Conservation (phyloP, 1,140 invertebrate species). For the Drosophila nikananu region DNA sequence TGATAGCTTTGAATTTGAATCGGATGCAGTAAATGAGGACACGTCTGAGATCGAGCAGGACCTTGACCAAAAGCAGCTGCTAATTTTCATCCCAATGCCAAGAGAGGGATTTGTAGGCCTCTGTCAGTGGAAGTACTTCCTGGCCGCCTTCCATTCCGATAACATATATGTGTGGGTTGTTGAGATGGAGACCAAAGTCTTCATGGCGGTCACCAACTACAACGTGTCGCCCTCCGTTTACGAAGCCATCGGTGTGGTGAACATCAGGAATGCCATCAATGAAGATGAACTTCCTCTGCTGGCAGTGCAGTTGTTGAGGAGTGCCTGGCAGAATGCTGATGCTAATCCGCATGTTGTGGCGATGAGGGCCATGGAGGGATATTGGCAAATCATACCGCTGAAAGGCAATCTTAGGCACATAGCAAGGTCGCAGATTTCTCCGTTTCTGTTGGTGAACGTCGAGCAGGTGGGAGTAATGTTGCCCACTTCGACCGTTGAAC, state of each 20-base stretch:
- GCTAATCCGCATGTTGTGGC: constrained; percentile 63
- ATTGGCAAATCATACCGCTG: constrained; percentile 75
- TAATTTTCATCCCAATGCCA: constrained; percentile 13
- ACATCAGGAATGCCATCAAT: constrained; percentile 54
- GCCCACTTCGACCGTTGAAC: not conserved
- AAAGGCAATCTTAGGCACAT: not conserved
- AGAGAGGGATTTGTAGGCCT: constrained; percentile 72
- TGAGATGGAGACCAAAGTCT: constrained; percentile 49
- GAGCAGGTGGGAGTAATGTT: not conserved
- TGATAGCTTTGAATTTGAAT: constrained; percentile 65
- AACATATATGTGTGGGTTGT: constrained; percentile 77
- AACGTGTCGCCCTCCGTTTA: constrained; percentile 69
- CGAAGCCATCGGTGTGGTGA: constrained; percentile 60
- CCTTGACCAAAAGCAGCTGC: too few species aligned
- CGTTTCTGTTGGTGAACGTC: not conserved
- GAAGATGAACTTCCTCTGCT: constrained; percentile 49
- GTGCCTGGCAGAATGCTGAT: constrained; percentile 42
- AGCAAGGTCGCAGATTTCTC: not conserved
- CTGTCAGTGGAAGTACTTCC: constrained; percentile 75
- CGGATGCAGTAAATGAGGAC: constrained; percentile 36
- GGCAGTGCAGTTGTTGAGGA: constrained; percentile 64
- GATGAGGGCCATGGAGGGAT: constrained; percentile 69
- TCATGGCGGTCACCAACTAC: constrained; percentile 67
- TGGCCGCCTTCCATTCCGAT: constrained; percentile 63
- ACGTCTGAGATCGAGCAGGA: not conserved